Evolutionary conservation across 2,113 vertebrate species (phyloP), one percentile per base, ranked within the genome.

Genomic region (Orycteropus afer): DNA sequence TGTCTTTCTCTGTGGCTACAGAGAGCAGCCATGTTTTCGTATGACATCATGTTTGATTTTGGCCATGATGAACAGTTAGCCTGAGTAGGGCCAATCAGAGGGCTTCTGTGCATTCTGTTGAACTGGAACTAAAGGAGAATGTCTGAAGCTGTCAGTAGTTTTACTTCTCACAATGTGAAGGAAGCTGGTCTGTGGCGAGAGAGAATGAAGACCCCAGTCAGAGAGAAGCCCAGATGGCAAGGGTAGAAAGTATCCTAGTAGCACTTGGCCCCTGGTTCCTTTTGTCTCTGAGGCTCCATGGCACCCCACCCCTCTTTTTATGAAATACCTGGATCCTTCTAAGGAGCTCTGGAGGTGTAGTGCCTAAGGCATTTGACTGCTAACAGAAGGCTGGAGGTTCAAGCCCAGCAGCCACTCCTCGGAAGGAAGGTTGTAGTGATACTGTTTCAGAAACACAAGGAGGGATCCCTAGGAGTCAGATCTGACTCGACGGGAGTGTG

Each of bases 131-230:
- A 32, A 34, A 7, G 6, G 34, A 47, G 55, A 51, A 3, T 3
- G 42, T 51, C 51, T 12, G 10, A 42, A 34, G 63, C 12, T 0
- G 1, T 37, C 34, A 13, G 27, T 5, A 17, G 81, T 59, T n/a
- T 2, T 1, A 3, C 14, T 15, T 34, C 40, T 57, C 61, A 12
- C 20, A 5, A 2, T 0, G 17, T 0, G 10, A 59, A 7, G n/a
- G 37, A 34, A 40, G 59, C 29, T 8, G 7, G 74, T 42, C 14
- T 7, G 20, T 4, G 10, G 73, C 0, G 1, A 37, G 49, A 22
- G 34, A 29, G 71, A 12, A 7, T 25, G 22, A 55, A 15, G 2
- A 63, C 20, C 11, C 51, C 18, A 5, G 2, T 67, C 57, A 53
- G 47, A 65, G 27, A 77, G 37, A 32, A 4, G 23, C 13, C 14